Conservation (phyloP, 1,140 invertebrate genomes). For the Megalopta genalis region DNA sequence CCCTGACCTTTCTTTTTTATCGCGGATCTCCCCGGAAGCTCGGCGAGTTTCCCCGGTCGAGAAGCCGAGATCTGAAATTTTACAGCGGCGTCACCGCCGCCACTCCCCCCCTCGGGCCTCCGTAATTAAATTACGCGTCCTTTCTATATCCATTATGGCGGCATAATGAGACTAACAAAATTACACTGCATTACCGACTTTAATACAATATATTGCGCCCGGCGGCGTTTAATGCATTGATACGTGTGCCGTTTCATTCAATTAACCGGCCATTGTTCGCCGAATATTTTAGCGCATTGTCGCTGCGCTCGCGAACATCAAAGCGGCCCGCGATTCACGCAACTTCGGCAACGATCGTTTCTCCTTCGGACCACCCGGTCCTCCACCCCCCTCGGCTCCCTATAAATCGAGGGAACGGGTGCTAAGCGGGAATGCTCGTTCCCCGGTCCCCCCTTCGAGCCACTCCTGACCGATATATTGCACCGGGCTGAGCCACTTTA, state of each 20-base stretch:
- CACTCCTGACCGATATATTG: conserved; percentile 35
- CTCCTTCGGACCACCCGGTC: too few species aligned
- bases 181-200: conserved; percentile 34
- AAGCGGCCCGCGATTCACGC: too few species aligned
- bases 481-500: conserved; percentile 41
- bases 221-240: conserved; percentile 23
- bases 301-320: too few species aligned
- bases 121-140: conserved; percentile 36
- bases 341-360: too few species aligned
- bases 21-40: too few species aligned
- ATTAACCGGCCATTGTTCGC: conserved; percentile 19
- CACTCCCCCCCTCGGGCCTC: background rate
- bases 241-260: conserved; percentile 1
- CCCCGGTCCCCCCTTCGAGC: background rate
- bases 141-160: conserved; percentile 49
- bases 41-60: conserved; percentile 1
- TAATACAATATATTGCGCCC: conserved; percentile 37
- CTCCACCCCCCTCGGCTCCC: too few species aligned
- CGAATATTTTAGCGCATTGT: background rate
- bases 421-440: conserved; percentile 9
- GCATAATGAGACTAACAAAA: conserved; percentile 41
- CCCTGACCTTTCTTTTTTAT: background rate
- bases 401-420: background rate
- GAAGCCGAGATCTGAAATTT: conserved; percentile 42
- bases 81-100: conserved; percentile 12